Evolutionary conservation across 2,113 vertebrate genomes (phyloP).

Genomic region (Ailurus styani): DNA sequence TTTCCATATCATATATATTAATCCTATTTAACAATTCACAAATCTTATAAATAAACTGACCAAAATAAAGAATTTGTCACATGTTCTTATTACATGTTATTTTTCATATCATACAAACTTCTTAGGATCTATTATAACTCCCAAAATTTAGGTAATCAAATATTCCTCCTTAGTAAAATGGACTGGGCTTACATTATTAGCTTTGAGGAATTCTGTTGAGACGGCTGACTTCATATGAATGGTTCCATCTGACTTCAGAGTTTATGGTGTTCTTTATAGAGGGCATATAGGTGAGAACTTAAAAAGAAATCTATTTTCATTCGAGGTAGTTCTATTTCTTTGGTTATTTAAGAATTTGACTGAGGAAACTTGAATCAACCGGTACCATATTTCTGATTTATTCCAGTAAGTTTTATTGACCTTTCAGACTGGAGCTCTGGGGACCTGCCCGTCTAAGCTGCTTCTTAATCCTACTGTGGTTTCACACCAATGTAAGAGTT

Average conservation of each 20-base stretch:
- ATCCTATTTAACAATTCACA: not conserved
- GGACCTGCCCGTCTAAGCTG: not conserved
- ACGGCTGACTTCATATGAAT: not conserved
- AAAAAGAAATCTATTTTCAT: not conserved
- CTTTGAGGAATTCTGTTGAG: not conserved
- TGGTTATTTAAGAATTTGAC: constrained; percentile 51
- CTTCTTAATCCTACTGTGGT: constrained; percentile 64
- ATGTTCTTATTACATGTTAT: not conserved
- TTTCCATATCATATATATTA: not conserved
- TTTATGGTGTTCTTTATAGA: not conserved
- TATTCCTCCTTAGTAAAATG: not conserved
- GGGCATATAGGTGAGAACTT: not conserved
- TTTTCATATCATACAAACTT: not conserved
- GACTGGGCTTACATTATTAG: not conserved
- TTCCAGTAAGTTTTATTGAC: constrained; percentile 64
- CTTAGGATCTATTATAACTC: not conserved
- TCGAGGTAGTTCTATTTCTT: constrained; percentile 35
- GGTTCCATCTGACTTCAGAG: not conserved
- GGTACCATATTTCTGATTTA: constrained; percentile 48
- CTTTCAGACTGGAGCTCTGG: constrained; percentile 47
- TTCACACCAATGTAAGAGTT: constrained; percentile 59
- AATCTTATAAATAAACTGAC: not conserved
- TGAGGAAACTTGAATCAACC: constrained; percentile 46
- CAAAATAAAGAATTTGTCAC: not conserved
- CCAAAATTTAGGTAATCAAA: not conserved